phyloP scores from a whole-genome alignment of 2,797 vertebrate genomes.

The Lagodon rhomboides region DNA sequence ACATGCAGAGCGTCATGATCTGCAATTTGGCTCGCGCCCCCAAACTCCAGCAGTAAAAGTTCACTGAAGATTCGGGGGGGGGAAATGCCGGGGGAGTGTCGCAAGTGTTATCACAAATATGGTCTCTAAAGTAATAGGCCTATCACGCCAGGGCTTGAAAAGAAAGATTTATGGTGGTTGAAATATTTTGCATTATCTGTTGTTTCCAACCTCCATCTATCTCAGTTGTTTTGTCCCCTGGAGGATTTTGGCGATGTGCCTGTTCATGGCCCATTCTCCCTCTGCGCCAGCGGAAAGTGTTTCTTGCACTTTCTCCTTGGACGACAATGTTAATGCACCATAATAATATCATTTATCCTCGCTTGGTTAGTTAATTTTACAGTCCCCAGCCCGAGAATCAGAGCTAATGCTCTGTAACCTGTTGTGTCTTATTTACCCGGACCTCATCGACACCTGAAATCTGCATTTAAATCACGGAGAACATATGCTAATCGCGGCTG shows the following conservation, averaged over 20 bases:
- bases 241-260: conserved; percentile 69
- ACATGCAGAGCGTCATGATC: conserved; percentile 9
- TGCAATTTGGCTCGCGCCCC: conserved; percentile 37
- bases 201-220: conserved; percentile 72
- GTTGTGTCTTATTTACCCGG: conserved; percentile 53
- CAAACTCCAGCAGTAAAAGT: conserved; percentile 52
- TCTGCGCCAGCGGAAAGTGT: conserved; percentile 51
- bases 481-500: neutral
- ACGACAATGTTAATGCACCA: conserved; percentile 70
- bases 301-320: conserved; percentile 74
- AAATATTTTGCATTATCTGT: conserved; percentile 82
- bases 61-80: conserved; percentile 37
- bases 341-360: conserved; percentile 70
- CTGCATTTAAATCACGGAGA: conserved; percentile 22
- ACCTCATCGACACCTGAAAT: conserved; percentile 33
- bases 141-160: conserved; percentile 63
- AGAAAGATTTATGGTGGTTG: conserved; percentile 76
- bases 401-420: conserved; percentile 44
- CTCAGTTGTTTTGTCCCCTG: conserved; percentile 71
- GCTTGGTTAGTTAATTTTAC: conserved; percentile 63
- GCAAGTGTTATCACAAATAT: conserved; percentile 70
- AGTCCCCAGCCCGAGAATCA: conserved; percentile 40
- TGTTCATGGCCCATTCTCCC: conserved; percentile 27
- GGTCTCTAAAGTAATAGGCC: conserved; percentile 76
- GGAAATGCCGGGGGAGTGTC: conserved; percentile 52